These are phyloP conservation scores for Lampris megalopsis DNA, from an alignment of 2,113 vertebrate species.

Conservation along the genomic window DNA sequence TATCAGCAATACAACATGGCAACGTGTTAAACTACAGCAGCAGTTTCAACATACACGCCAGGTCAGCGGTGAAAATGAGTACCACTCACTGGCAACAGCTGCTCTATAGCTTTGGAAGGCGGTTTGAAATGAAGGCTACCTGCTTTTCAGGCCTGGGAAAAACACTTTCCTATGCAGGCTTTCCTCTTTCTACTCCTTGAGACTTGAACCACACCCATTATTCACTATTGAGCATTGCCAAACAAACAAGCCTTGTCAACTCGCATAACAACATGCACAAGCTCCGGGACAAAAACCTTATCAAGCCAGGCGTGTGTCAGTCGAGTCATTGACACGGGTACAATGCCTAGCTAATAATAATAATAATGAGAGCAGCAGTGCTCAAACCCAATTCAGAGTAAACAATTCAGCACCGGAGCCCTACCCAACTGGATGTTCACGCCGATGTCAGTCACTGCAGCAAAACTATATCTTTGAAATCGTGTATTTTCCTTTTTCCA, in stretches of 20 bases:
- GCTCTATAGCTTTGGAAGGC: neutral
- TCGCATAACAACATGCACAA: neutral
- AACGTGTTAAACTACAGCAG: neutral
- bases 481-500: neutral
- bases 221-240: conserved; percentile 42
- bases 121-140: conserved; percentile 2
- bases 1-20: conserved; percentile 27
- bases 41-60: conserved; percentile 8
- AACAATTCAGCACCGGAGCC: neutral
- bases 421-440: neutral
- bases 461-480: neutral
- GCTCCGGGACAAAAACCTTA: neutral
- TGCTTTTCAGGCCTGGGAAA: conserved; percentile 25
- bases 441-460: conserved; percentile 29
- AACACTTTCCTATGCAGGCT: conserved; percentile 7
- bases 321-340: neutral
- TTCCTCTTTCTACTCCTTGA: conserved; percentile 8
- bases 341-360: conserved; percentile 9
- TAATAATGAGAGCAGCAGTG: conserved; percentile 4
- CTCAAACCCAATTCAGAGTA: neutral
- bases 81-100: conserved; percentile 9
- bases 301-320: neutral
- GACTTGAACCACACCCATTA: conserved; percentile 67
- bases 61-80: conserved; percentile 40
- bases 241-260: conserved; percentile 31